Percentiles rank a stretch among this genome's conserved stretches.
Conservation (phyloP, 2,113 vertebrate genomes). For the Bagarius yarrelli region DNA sequence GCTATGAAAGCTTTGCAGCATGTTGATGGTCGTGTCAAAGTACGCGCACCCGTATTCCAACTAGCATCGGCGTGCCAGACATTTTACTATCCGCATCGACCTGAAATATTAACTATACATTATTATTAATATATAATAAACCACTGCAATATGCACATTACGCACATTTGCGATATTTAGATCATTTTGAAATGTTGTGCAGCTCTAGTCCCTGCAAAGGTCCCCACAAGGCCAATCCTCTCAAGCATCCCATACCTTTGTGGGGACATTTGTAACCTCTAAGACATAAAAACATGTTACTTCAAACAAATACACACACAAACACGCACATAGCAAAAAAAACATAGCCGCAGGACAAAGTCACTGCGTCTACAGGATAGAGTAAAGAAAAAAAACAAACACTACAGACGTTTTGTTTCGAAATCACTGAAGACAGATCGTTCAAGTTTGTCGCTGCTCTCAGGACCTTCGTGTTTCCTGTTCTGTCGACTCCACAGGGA, state of each 20-base stretch:
- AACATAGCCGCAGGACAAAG: slow-evolving; percentile 20
- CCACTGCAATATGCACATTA: no score
- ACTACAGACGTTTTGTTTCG: not conserved
- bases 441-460: slow-evolving; percentile 5
- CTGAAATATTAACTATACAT: no score
- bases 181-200: no score
- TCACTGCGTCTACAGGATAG: slow-evolving; percentile 10
- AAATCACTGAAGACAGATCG: not conserved
- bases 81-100: no score
- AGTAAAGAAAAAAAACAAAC: slow-evolving; percentile 7
- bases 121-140: no score
- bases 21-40: no score
- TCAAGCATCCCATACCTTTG: not conserved
- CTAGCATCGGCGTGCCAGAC: no score
- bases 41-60: no score
- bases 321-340: slow-evolving; percentile 1
- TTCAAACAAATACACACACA: slow-evolving; percentile 7
- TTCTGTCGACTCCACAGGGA: not conserved
- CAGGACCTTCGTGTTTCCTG: not conserved
- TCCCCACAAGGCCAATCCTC: not conserved
- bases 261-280: not conserved
- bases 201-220: not conserved
- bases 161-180: no score
- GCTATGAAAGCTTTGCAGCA: no score
- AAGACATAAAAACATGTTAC: not conserved